phyloP scores from a whole-genome alignment of 2,888 invertebrate genomes.

The Amiota minor region DNA sequence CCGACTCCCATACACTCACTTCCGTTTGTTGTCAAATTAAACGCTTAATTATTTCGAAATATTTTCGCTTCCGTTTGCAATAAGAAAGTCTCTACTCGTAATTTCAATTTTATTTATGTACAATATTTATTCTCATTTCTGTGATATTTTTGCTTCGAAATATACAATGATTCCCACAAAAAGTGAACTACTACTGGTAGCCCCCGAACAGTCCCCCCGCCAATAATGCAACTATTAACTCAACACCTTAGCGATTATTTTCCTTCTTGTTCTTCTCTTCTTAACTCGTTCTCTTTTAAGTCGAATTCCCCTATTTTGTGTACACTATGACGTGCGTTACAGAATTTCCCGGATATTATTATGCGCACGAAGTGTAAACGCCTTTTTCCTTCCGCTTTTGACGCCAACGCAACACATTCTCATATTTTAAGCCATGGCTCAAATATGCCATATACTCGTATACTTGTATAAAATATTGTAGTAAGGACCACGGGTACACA shows the following conservation, averaged over 20 bases:
- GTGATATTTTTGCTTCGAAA: conserved; percentile 8
- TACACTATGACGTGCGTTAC: conserved; percentile 5
- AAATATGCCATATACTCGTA: neutral
- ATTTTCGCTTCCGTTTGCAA: conserved; percentile 44
- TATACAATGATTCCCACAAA: conserved; percentile 3
- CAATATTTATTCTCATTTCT: neutral
- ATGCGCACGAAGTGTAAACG: conserved; percentile 49
- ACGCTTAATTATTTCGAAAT: conserved; percentile 50
- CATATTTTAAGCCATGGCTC: neutral
- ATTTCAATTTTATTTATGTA: conserved; percentile 30
- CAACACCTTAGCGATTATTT: conserved; percentile 4
- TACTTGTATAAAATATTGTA: too few species aligned
- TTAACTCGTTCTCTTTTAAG: neutral
- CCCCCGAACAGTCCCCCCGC: conserved; percentile 46
- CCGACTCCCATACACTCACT: too few species aligned
- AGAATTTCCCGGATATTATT: conserved; percentile 66
- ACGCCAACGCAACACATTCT: conserved; percentile 50
- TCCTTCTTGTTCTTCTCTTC: neutral
- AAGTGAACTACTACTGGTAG: conserved; percentile 44
- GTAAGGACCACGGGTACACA: too few species aligned
- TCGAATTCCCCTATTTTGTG: conserved; percentile 3
- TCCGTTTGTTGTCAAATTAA: conserved; percentile 51
- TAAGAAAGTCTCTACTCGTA: conserved; percentile 40
- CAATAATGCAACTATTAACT: conserved; percentile 41
- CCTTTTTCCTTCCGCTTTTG: conserved; percentile 63